Percentiles rank a stretch among this genome's conserved stretches.
These are phyloP conservation scores for Deilephila elpenor DNA, from an alignment of 2,888 invertebrate genomes.

Conservation along the genomic window DNA sequence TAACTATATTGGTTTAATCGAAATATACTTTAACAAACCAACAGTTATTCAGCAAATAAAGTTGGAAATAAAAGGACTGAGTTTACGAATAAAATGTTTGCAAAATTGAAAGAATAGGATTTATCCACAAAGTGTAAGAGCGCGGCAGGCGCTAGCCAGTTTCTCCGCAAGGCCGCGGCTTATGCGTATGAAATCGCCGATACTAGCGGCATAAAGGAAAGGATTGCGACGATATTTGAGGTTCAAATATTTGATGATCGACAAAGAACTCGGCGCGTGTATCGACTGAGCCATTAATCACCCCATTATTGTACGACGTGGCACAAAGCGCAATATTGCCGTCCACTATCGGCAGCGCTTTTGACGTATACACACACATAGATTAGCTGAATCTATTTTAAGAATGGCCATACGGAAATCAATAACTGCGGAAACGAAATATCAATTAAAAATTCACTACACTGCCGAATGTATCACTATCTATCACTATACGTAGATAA, in stretches of 20 bases:
- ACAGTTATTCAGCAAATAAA: background rate
- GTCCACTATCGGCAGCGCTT: slow-evolving; percentile 60
- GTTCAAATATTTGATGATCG: slow-evolving; percentile 80
- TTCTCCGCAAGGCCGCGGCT: slow-evolving; percentile 43
- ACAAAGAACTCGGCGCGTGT: slow-evolving; percentile 77
- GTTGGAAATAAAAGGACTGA: background rate
- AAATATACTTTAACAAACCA: background rate
- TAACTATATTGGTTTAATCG: background rate
- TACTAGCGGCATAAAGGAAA: slow-evolving; percentile 67
- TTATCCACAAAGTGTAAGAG: background rate
- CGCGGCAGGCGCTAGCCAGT: background rate
- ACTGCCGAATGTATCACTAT: background rate
- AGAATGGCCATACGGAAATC: slow-evolving; percentile 79
- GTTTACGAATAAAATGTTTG: background rate
- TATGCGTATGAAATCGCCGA: slow-evolving; percentile 51
- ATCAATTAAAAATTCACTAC: background rate
- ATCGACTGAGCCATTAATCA: slow-evolving; percentile 80
- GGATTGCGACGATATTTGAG: slow-evolving; percentile 65
- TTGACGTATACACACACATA: slow-evolving; percentile 49
- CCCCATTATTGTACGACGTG: slow-evolving; percentile 74
- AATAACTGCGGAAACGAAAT: slow-evolving; percentile 52
- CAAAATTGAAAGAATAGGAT: slow-evolving; percentile 15
- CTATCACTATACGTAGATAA: background rate
- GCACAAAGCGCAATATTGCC: slow-evolving; percentile 79
- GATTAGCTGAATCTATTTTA: slow-evolving; percentile 58